Conservation (phyloP, 2,797 vertebrate species). For the Halcyon chelicuti region DNA sequence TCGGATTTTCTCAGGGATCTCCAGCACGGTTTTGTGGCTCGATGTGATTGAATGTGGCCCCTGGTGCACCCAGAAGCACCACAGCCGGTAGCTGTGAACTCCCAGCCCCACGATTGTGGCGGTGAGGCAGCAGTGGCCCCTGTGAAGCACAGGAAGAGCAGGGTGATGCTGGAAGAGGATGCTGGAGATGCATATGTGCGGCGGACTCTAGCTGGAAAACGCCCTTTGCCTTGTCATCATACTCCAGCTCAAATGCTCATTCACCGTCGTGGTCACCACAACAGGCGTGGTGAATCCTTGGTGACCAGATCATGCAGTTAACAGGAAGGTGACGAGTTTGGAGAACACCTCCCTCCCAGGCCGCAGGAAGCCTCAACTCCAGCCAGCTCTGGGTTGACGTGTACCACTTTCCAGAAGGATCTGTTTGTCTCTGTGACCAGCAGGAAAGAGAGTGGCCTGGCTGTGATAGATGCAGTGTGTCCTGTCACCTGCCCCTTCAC, state of each 20-base stretch:
- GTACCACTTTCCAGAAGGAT: not conserved
- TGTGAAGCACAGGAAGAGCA: not conserved
- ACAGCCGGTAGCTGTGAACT: accelerated
- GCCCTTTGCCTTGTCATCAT: accelerated
- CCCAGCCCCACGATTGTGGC: accelerated
- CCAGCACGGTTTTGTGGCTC: not conserved
- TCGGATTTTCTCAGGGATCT: not conserved
- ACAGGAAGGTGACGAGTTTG: not conserved
- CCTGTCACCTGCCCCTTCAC: too few relatives aligned
- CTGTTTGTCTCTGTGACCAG: not conserved
- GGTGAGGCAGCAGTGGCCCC: not conserved
- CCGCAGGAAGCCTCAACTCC: not conserved
- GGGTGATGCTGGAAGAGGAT: not conserved
- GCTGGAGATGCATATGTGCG: accelerated
- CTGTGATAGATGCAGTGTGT: accelerated
- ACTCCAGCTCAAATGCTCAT: accelerated
- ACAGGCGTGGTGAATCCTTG: not conserved
- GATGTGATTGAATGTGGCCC: accelerated
- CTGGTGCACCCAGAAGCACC: not conserved
- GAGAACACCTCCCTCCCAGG: not conserved
- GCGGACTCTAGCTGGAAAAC: not conserved
- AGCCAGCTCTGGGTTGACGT: not conserved
- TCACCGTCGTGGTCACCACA: accelerated
- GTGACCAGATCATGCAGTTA: too few relatives aligned
- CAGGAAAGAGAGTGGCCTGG: not conserved